These are phyloP conservation scores for Ceryle rudis DNA, from an alignment of 2,797 vertebrate species.

Conservation along the genomic window DNA sequence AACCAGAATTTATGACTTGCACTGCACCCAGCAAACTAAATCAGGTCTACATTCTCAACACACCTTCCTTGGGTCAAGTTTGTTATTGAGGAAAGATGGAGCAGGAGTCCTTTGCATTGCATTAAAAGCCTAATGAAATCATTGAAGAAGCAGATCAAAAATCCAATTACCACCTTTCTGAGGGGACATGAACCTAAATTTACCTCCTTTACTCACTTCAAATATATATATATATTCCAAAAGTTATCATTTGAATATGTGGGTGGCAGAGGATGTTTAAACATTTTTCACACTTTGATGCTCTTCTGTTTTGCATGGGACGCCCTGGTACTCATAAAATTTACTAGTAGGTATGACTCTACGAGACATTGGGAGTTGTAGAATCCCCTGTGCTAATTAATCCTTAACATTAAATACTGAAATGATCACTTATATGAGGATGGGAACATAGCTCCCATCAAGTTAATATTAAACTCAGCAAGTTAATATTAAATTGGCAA, in stretches of 20 bases:
- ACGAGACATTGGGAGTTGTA: not conserved
- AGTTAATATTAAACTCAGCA: not conserved
- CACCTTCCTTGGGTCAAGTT: not conserved
- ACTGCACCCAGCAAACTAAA: not conserved
- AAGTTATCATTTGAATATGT: not conserved
- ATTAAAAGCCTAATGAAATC: not conserved
- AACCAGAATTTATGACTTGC: not conserved
- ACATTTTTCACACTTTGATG: not conserved
- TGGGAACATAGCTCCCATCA: not conserved
- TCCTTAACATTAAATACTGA: not conserved
- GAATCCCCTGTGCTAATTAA: not conserved
- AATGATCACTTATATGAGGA: not conserved
- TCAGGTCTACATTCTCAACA: not conserved
- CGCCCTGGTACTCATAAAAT: not conserved
- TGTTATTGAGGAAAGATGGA: not conserved
- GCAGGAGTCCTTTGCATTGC: not conserved
- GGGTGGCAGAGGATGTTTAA: not conserved
- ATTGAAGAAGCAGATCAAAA: not conserved
- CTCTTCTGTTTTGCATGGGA: not conserved
- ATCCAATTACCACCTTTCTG: not conserved
- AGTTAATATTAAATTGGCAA: not conserved
- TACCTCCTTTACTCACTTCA: not conserved
- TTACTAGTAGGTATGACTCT: not conserved
- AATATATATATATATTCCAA: not conserved
- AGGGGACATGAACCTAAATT: not conserved